Conservation (phyloP, 2,797 vertebrate species). For the Galagoides demidoff region DNA sequence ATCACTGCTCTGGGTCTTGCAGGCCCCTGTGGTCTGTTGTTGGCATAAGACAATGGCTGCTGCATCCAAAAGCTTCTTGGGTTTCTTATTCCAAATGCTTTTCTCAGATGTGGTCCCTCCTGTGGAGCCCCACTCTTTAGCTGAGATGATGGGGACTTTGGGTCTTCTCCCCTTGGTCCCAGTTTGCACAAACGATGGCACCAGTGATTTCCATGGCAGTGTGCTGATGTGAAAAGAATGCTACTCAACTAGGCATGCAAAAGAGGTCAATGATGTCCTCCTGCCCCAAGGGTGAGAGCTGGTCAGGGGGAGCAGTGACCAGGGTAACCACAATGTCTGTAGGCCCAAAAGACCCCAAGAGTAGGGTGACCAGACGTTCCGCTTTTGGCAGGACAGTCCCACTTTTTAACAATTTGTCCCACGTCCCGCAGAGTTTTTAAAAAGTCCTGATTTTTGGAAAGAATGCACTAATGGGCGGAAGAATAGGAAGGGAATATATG, state of each 20-base stretch:
- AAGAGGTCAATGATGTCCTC: not conserved
- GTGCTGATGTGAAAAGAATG: not conserved
- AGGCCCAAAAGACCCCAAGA: not conserved
- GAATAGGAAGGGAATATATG: too few species aligned
- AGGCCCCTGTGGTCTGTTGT: not conserved
- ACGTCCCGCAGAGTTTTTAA: too few species aligned
- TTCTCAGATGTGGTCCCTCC: not conserved
- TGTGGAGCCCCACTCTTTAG: not conserved
- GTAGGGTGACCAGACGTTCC: too few species aligned
- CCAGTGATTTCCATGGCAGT: not conserved
- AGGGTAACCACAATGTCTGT: not conserved
- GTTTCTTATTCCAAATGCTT: not conserved
- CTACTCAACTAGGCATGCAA: not conserved
- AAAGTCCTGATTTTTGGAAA: too few species aligned
- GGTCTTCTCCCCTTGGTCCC: fast-evolving
- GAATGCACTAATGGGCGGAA: too few species aligned
- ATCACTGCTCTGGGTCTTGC: not conserved
- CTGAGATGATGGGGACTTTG: not conserved
- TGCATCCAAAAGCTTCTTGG: not conserved
- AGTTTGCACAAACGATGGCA: not conserved
- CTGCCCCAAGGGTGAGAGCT: not conserved
- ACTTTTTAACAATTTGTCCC: too few species aligned
- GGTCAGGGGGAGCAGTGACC: not conserved
- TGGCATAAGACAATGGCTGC: too few species aligned
- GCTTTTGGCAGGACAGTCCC: too few species aligned